phyloP scores from a whole-genome alignment of 2,113 vertebrate genomes.

The Sorex araneus region DNA sequence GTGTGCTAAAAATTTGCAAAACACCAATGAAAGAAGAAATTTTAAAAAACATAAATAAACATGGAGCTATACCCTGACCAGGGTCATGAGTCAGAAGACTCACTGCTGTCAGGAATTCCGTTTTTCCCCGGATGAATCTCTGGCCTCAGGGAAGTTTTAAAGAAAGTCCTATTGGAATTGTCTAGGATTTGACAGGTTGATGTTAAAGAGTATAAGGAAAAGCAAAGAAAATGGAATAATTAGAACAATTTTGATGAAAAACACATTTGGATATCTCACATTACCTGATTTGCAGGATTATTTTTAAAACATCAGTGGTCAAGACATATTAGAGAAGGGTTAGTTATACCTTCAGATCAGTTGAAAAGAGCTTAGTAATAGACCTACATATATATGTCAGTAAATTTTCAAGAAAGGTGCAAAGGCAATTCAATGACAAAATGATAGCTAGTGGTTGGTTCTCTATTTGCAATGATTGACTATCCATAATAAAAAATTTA shows the following conservation, averaged over 20 bases:
- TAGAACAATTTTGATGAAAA: constrained; percentile 54
- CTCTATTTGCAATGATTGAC: background rate
- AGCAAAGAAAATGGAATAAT: constrained; percentile 34
- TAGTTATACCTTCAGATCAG: constrained; percentile 28
- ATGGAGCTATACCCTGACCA: background rate
- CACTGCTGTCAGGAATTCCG: background rate
- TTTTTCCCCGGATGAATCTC: background rate
- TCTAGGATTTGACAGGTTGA: constrained; percentile 16
- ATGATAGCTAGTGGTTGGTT: constrained; percentile 14
- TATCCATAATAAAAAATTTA: constrained; percentile 28
- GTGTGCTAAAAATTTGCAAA: constrained; percentile 35
- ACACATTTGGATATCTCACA: constrained; percentile 50
- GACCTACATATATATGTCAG: background rate
- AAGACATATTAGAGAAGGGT: constrained; percentile 39
- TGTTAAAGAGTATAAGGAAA: constrained; percentile 55
- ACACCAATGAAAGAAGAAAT: constrained; percentile 43
- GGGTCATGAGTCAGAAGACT: constrained; percentile 52
- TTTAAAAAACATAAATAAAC: constrained; percentile 16
- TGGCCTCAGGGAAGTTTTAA: background rate
- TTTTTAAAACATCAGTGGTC: constrained; percentile 28
- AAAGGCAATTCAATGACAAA: constrained; percentile 34
- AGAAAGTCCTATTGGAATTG: background rate
- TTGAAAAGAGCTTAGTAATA: constrained; percentile 60
- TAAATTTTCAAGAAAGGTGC: constrained; percentile 36
- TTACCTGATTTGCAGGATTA: constrained; percentile 38